A percentile compares a stretch with the other conserved stretches of the same genome.
Evolutionary conservation across 2,113 vertebrate genomes (phyloP).

Genomic region (Cebidichthys violaceus): DNA sequence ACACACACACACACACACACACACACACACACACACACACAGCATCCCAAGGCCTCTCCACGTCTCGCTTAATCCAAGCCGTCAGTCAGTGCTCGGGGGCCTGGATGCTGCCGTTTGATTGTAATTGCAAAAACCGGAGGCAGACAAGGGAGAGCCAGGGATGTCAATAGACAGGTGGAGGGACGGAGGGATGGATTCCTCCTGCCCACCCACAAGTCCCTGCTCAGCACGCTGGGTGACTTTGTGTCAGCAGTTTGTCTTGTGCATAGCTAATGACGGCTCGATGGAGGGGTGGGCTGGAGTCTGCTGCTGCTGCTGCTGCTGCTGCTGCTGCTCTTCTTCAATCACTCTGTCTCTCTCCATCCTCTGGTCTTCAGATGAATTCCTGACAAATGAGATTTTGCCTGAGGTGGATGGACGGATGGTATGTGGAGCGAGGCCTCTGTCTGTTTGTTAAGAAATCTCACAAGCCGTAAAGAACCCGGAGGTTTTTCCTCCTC

Average conservation of each 20-base stretch:
- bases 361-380: constrained; percentile 76
- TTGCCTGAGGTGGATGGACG: constrained; percentile 68
- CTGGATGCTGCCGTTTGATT: constrained; percentile 81
- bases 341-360: constrained; percentile 67
- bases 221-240: constrained; percentile 78
- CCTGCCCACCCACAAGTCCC: constrained; percentile 75
- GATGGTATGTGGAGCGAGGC: constrained; percentile 39
- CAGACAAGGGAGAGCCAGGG: constrained; percentile 69
- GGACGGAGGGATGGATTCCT: constrained; percentile 71
- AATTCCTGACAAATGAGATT: constrained; percentile 86
- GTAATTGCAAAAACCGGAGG: constrained; percentile 83
- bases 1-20: constrained; percentile 60
- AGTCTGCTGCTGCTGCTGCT: constrained; percentile 20
- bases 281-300: constrained; percentile 51
- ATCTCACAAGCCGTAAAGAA: constrained; percentile 57
- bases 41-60: constrained; percentile 70
- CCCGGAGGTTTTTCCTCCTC: constrained; percentile 53
- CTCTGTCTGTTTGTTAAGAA: constrained; percentile 56
- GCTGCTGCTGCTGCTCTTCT: constrained; percentile 25
- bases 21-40: constrained; percentile 51
- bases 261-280: constrained; percentile 90
- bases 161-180: constrained; percentile 76
- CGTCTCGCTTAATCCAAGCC: constrained; percentile 75
- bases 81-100: constrained; percentile 75
- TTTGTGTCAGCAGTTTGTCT: constrained; percentile 93